These are phyloP conservation scores for Pluvianellus socialis DNA, from an alignment of 2,113 vertebrate species.

Conservation along the genomic window DNA sequence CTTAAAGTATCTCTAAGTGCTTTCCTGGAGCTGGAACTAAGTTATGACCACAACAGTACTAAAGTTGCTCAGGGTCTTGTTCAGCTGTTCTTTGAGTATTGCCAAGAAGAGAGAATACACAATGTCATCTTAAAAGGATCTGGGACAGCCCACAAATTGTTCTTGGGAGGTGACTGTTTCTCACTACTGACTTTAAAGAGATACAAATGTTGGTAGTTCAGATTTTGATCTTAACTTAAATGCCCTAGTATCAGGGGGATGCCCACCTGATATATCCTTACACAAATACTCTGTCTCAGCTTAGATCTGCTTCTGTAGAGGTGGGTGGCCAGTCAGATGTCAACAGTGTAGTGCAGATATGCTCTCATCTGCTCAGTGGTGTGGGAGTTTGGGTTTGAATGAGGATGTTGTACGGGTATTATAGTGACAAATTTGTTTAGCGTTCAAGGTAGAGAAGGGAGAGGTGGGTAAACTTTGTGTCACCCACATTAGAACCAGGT, in stretches of 20 bases:
- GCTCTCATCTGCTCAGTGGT: not conserved
- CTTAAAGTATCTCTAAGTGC: not conserved
- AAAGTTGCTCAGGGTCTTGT: not conserved
- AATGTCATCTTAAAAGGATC: not conserved
- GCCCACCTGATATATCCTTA: not conserved
- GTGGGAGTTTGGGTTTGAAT: not conserved
- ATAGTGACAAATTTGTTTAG: not conserved
- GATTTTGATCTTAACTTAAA: not conserved
- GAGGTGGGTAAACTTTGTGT: not conserved
- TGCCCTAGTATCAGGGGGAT: not conserved
- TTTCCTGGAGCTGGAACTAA: not conserved
- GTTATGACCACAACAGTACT: not conserved
- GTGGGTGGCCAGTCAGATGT: not conserved
- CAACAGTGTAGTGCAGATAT: not conserved
- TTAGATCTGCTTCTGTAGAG: not conserved
- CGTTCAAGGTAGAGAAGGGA: not conserved
- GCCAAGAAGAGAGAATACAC: not conserved
- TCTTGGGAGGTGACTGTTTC: not conserved
- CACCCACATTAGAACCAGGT: not conserved
- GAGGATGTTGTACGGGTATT: not conserved
- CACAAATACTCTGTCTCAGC: not conserved
- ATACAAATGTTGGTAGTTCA: not conserved
- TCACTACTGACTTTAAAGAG: not conserved
- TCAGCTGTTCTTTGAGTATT: not conserved
- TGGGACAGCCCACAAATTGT: not conserved